These are phyloP conservation scores for Drosophila pachea DNA, from an alignment of 1,140 invertebrate genomes.

Conservation along the genomic window DNA sequence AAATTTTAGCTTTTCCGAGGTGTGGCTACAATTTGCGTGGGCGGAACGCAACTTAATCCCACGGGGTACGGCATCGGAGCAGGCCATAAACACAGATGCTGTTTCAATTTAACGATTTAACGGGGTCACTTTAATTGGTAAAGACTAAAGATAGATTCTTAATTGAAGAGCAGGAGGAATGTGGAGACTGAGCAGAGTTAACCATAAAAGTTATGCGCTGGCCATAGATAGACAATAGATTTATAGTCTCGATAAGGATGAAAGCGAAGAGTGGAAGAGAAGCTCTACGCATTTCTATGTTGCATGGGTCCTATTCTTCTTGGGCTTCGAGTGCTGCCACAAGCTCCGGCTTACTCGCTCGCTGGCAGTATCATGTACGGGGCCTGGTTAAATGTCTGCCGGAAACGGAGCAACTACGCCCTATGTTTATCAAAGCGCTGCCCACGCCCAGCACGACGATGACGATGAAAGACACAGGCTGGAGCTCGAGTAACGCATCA, in stretches of 20 bases:
- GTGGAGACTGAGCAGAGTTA: neutral
- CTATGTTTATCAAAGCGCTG: slow-evolving; percentile 36
- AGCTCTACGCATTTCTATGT: too few relatives aligned
- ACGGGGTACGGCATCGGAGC: neutral
- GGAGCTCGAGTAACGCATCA: slow-evolving; percentile 28
- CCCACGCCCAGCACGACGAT: slow-evolving; percentile 28
- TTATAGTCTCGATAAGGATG: too few relatives aligned
- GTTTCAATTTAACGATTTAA: neutral
- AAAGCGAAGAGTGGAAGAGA: too few relatives aligned
- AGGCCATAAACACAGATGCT: neutral
- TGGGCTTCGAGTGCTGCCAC: too few relatives aligned
- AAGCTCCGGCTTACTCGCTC: neutral
- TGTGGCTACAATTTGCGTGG: slow-evolving; percentile 23
- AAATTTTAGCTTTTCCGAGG: slow-evolving; percentile 46
- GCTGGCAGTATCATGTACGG: slow-evolving; percentile 2
- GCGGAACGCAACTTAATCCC: neutral
- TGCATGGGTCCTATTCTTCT: too few relatives aligned
- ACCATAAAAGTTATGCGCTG: too few relatives aligned
- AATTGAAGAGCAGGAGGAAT: neutral
- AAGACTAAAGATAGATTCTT: too few relatives aligned
- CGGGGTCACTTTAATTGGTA: neutral
- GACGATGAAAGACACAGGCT: slow-evolving; percentile 10
- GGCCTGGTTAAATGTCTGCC: slow-evolving; percentile 15
- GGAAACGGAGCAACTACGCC: slow-evolving; percentile 38
- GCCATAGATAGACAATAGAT: too few relatives aligned